Base-by-base conservation (phyloP, 2,797 vertebrate species). In the Microctenopoma steveboyesi region DNA sequence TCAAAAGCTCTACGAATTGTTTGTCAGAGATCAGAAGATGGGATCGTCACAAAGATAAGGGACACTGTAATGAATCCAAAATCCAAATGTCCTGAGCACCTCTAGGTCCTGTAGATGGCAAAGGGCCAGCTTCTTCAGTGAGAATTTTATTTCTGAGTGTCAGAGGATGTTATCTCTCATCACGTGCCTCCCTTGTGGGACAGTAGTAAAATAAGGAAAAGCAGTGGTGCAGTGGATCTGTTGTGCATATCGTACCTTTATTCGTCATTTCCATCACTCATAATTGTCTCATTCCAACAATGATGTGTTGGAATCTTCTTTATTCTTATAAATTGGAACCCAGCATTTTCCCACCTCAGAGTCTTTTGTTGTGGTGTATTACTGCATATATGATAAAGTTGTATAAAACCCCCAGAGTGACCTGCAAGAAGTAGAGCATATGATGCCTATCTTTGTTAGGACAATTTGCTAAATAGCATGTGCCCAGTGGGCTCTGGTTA, bases 161-260 rank as follows among this genome's bases (percentile, higher is more conserved):
- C 33, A 35, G 33, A 35, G 8, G 56, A 42, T 14, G 9, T 13
- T 28, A 12, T 28, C 27, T 30, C 50, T 52, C 3, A 33, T 28
- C 30, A 30, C 9, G 5, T 35, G 40, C 40, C 3, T 6, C 27
- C 49, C 11, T 65, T 51, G 66, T 35, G 40, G 47, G 57, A 37
- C 47, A 64, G 53, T 53, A 47, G 69, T 52, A 62, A 59, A 63
- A 57, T 49, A 59, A 75, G 61, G 71, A 81, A 80, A 86, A 85
- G 75, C 65, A 58, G 45, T 70, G 72, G 74, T 76, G 70, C 51
- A 78, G 65, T 77, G 85, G 78, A 83, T 35, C 33, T 35, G 33
- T 35, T 35, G 8, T 35, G 33, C 33, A 35, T 35, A 35, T 2
- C 7, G 33, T 35, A 35, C 33, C 85, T 83, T 87, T 77, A 48